phyloP scores from a whole-genome alignment of 2,113 vertebrate genomes.

The Chloebia gouldiae region DNA sequence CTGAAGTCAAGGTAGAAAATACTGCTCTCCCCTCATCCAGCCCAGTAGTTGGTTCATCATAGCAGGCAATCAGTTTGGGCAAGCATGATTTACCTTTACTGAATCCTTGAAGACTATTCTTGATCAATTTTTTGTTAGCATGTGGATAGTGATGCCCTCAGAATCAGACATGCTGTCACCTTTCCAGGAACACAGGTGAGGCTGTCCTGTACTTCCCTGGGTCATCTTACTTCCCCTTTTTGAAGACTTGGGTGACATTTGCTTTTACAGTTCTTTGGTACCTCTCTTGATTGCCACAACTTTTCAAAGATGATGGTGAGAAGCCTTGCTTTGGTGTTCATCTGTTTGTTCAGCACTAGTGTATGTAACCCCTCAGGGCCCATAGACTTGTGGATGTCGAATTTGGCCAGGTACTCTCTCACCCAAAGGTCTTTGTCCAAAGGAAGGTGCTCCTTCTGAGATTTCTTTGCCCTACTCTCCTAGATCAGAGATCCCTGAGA shows the following conservation, averaged over 20 bases:
- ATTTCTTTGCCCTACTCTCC: neutral
- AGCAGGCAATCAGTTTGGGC: neutral
- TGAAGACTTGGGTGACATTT: neutral
- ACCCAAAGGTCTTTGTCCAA: neutral
- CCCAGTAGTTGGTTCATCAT: neutral
- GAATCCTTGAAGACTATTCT: neutral
- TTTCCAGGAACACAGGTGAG: neutral
- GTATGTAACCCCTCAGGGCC: no score
- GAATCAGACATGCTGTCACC: neutral
- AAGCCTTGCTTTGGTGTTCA: neutral
- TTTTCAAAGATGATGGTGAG: neutral
- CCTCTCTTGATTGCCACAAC: neutral
- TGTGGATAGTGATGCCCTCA: neutral
- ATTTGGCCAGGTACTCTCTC: neutral
- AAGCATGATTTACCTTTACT: neutral
- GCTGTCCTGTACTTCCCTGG: neutral
- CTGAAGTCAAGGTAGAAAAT: neutral
- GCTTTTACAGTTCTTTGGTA: neutral
- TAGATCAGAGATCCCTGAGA: neutral
- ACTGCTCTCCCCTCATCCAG: neutral
- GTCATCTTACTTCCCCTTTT: neutral
- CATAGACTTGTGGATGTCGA: neutral
- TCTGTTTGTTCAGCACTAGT: neutral
- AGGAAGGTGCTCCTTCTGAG: neutral
- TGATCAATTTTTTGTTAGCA: fast-evolving